Conservation (phyloP, 2,888 invertebrate genomes). For the Belgica antarctica region DNA sequence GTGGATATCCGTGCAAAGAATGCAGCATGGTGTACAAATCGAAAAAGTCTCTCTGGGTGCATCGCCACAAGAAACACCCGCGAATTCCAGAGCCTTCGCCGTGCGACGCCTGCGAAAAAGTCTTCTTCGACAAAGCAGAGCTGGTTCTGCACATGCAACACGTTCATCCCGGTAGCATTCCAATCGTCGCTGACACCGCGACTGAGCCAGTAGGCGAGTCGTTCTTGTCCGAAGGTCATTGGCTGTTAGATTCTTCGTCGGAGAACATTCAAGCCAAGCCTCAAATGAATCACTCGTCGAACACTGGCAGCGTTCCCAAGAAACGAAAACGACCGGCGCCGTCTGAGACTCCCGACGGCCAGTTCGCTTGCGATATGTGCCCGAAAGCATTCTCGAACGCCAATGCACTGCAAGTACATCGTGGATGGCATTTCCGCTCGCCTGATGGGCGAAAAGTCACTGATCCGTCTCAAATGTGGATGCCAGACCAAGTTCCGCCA, state of each 20-base stretch:
- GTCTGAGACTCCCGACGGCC: conserved; percentile 46
- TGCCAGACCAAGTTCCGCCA: conserved; percentile 44
- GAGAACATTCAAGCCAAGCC: background rate
- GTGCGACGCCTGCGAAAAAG: conserved; percentile 53
- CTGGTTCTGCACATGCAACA: conserved; percentile 52
- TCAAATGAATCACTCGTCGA: background rate
- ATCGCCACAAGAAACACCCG: conserved; percentile 56
- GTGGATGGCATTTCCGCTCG: conserved; percentile 56
- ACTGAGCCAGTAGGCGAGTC: conserved; percentile 7
- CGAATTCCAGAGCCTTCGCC: conserved; percentile 53
- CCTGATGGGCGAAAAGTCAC: conserved; percentile 54
- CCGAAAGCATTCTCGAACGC: conserved; percentile 54
- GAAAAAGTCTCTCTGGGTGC: conserved; percentile 55
- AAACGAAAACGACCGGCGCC: conserved; percentile 35
- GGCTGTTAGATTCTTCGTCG: conserved; percentile 26
- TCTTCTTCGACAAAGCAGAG: conserved; percentile 54
- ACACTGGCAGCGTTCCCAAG: background rate
- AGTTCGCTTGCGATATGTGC: conserved; percentile 55
- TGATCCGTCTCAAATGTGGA: conserved; percentile 46
- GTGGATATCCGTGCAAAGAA: conserved; percentile 55
- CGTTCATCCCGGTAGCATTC: conserved; percentile 45
- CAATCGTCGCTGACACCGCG: conserved; percentile 30
- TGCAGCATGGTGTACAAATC: conserved; percentile 56
- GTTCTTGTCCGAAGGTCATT: conserved; percentile 31
- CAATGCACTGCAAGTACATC: conserved; percentile 56